Evolutionary conservation across 1,140 invertebrate genomes (phyloP), one percentile per base, ranked within the genome.

Genomic region (Lasaia peninsularis): DNA sequence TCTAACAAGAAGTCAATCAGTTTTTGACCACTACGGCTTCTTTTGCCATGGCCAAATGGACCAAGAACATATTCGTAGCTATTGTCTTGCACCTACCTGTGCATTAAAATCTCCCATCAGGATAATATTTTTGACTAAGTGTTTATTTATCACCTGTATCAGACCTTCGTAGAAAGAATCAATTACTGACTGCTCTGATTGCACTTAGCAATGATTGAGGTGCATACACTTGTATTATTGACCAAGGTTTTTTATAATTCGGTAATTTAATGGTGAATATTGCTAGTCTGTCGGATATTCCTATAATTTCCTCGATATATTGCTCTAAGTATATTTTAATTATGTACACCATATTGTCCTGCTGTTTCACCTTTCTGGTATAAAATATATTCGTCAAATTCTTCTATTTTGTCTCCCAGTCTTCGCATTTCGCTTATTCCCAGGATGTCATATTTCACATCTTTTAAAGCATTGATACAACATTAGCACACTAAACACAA

Each of bases 241-340:
- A 53, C 58, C 58, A 67, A 4, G 14, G 12, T 24, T 69, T 68
- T 49, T 48, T 65, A 12, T 66, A 69, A 1, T 34, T 20, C 28
- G 63, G 58, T 3, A 69, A 37, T 11, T 59, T 61, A 2, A 69
- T 60, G 31, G 61, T 69, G 0, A 69, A 49, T 58, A 63, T 59
- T 34, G 60, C 67, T 34, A 69, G 1, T 65, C 67, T 56, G 11
- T 62, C 60, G 8, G 58, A 69, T 11, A 60, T 65, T 52, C 63
- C 60, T 53, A 59, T 59, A 12, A 61, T n/a, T 54, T 66, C 63
- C 24, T 57, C n/a, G 32, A 60, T 60, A 6, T 28, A 18, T 7
- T 34, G 14, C 35, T 60, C 54, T n/a, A 62, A 12, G 18, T 44
- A 12, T 44, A 9, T 34, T 20, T 44, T 44, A 14, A 44, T 44